phyloP scores from a whole-genome alignment of 1,140 invertebrate species.

The Heliconius himera region DNA sequence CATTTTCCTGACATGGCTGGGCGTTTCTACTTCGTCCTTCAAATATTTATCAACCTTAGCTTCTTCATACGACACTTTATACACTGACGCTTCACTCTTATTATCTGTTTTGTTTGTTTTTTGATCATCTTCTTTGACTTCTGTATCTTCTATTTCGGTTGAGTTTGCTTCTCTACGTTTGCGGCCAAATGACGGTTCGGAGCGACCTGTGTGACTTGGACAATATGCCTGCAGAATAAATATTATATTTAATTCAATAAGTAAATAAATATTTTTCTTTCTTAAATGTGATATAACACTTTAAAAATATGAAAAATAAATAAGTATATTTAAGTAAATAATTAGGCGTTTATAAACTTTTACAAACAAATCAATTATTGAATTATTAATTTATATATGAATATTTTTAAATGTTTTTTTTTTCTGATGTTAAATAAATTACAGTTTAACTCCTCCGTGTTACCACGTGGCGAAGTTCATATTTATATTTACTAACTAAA shows the following conservation, averaged over 20 bases:
- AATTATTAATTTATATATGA: too few species aligned
- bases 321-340: too few species aligned
- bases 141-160: conserved; percentile 50
- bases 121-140: conserved; percentile 46
- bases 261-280: not conserved
- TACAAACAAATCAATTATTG: not conserved
- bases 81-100: conserved; percentile 55
- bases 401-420: too few species aligned
- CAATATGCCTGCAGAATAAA: conserved; percentile 85
- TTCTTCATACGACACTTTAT: conserved; percentile 72
- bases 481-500: too few species aligned
- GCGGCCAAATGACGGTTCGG: conserved; percentile 91
- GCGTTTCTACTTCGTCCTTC: conserved; percentile 82
- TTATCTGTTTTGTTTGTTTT: conserved; percentile 53
- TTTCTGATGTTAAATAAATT: too few species aligned
- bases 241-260: not conserved
- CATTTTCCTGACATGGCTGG: conserved; percentile 92
- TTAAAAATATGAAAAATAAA: too few species aligned
- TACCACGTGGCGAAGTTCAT: too few species aligned
- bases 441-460: too few species aligned
- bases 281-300: too few species aligned
- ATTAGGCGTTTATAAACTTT: too few species aligned
- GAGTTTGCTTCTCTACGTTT: conserved; percentile 84
- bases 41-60: conserved; percentile 74
- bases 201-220: conserved; percentile 86